Conservation (phyloP, 2,113 vertebrate species). For the Strix uralensis region DNA sequence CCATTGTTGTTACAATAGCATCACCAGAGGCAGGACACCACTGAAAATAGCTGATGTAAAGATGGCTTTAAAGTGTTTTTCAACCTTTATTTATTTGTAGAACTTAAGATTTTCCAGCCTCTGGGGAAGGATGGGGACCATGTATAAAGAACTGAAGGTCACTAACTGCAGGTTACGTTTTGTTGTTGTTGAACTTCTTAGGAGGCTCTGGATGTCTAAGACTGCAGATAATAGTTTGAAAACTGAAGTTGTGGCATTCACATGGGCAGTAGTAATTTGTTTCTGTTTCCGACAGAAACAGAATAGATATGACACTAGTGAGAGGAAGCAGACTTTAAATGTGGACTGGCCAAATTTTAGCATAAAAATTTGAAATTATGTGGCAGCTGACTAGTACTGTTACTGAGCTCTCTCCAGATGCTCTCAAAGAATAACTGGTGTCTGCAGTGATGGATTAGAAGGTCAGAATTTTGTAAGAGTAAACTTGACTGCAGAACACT, state of each 20-base stretch:
- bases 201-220: neutral
- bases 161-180: neutral
- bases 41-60: neutral
- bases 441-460: neutral
- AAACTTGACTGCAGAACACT: neutral
- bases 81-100: neutral
- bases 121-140: neutral
- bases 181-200: neutral
- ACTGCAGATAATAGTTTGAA: neutral
- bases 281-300: neutral
- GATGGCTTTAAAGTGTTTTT: neutral
- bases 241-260: neutral
- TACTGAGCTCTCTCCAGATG: neutral
- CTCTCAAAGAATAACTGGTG: neutral
- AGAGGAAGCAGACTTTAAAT: neutral
- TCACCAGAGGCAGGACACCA: rapidly evolving
- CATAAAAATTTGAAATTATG: neutral
- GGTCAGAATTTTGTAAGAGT: neutral
- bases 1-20: neutral
- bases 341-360: neutral
- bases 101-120: neutral
- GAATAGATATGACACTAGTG: neutral
- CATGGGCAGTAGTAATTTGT: neutral
- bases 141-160: neutral
- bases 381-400: neutral